phyloP scores from a whole-genome alignment of 1,140 invertebrate genomes.

The Polypedilum vanderplanki region DNA sequence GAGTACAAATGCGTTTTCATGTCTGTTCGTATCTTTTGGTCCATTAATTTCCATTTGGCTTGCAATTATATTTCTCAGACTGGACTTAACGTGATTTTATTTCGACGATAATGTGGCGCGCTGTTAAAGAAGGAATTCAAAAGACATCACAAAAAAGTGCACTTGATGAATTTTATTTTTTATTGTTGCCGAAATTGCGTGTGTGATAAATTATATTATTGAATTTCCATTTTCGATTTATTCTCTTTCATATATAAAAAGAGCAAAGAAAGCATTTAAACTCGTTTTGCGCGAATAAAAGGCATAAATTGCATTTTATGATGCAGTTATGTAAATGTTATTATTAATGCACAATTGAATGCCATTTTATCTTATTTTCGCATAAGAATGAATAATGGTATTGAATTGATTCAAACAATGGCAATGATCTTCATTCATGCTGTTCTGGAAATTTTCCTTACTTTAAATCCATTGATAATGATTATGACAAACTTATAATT shows the following conservation, averaged over 20 bases:
- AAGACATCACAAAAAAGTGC: background rate
- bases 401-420: background rate
- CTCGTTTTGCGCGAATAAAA: background rate
- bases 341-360: constrained; percentile 28
- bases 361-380: constrained; percentile 19
- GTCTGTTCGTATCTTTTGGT: too few species aligned
- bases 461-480: background rate
- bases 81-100: too few species aligned
- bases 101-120: too few species aligned
- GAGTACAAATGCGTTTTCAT: too few species aligned
- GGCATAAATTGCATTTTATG: background rate
- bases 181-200: background rate
- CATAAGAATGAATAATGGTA: background rate
- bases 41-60: too few species aligned
- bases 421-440: background rate
- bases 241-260: background rate
- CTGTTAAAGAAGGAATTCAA: too few species aligned
- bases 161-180: background rate
- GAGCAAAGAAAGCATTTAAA: background rate
- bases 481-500: background rate
- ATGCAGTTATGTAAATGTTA: constrained; percentile 28
- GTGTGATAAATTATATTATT: background rate
- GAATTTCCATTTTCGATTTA: too few species aligned
- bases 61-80: too few species aligned
- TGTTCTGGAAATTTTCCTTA: background rate